These are phyloP conservation scores for Meteorus sp. DNA, from an alignment of 1,140 invertebrate species.

Conservation along the genomic window DNA sequence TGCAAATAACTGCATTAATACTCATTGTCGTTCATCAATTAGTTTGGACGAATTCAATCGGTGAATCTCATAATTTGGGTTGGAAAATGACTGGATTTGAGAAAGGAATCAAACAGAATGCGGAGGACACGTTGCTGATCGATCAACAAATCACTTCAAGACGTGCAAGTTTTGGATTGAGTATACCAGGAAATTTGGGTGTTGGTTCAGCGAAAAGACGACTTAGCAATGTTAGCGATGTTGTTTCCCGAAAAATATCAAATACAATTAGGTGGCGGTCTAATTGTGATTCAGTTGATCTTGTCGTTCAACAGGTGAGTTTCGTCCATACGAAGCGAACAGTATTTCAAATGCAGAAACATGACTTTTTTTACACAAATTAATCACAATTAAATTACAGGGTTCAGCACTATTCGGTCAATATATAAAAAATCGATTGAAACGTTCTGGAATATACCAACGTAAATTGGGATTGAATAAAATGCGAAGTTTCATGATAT, in stretches of 20 bases:
- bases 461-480: conserved; percentile 72
- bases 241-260: conserved; percentile 69
- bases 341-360: too few species aligned
- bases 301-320: conserved; percentile 62
- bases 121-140: conserved; percentile 23
- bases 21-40: too few species aligned
- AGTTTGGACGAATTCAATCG: too few species aligned
- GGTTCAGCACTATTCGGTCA: conserved; percentile 67
- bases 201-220: conserved; percentile 58
- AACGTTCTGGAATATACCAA: conserved; percentile 67
- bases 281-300: conserved; percentile 59
- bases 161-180: conserved; percentile 42
- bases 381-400: conserved; percentile 40
- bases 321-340: too few species aligned
- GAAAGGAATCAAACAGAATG: conserved; percentile 40
- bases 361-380: conserved; percentile 34
- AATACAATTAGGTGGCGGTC: conserved; percentile 72
- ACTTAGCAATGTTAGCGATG: conserved; percentile 73
- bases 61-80: too few species aligned
- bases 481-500: conserved; percentile 63
- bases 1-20: too few species aligned
- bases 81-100: background rate
- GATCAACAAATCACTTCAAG: too few species aligned
- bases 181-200: too few species aligned
- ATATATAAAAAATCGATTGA: conserved; percentile 68